These are phyloP conservation scores for Lydus trimaculatus DNA, from an alignment of 2,888 invertebrate genomes.

Conservation along the genomic window DNA sequence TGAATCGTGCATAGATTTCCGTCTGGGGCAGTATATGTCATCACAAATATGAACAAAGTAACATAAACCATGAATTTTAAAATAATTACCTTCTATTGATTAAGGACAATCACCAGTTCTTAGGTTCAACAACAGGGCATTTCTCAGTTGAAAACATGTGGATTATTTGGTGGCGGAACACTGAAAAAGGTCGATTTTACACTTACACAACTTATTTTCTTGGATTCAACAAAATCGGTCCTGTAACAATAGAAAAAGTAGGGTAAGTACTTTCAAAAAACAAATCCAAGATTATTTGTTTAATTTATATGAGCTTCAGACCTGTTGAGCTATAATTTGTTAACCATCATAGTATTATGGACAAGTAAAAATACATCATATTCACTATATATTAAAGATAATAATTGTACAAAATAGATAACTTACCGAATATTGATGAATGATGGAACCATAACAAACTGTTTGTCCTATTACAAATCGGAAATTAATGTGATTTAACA, in stretches of 20 bases:
- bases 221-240: neutral
- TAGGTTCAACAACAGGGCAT: too few relatives aligned
- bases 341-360: conserved; percentile 35
- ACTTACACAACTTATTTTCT: neutral
- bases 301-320: conserved; percentile 33
- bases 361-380: conserved; percentile 35
- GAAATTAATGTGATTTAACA: neutral
- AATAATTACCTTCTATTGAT: neutral
- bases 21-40: neutral
- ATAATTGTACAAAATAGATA: neutral
- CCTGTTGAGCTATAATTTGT: conserved; percentile 45
- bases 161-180: too few relatives aligned
- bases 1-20: neutral
- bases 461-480: neutral
- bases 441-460: neutral
- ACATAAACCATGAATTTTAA: neutral
- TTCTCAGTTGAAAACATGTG: too few relatives aligned
- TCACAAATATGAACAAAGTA: neutral
- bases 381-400: conserved; percentile 10
- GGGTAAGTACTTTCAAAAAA: neutral
- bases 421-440: neutral
- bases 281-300: neutral
- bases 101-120: too few relatives aligned
- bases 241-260: conserved; percentile 17
- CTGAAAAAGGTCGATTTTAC: too few relatives aligned